Evolutionary conservation across 2,888 invertebrate species (phyloP), one percentile per base, ranked within the genome.

Genomic region (Phalangium opilio): DNA sequence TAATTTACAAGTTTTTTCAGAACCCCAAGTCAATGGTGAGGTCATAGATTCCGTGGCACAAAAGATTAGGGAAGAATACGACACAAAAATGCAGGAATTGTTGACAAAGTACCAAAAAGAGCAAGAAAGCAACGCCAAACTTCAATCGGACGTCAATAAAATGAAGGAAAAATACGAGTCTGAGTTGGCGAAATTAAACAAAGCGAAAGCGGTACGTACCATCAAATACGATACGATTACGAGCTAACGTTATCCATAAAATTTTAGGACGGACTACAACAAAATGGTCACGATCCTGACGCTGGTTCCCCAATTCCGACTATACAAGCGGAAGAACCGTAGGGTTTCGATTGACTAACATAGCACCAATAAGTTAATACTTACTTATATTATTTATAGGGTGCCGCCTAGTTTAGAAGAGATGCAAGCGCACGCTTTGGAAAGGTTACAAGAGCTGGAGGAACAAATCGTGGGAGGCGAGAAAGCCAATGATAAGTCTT

Each of bases 381-480:
- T n/a, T n/a, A n/a, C n/a, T n/a, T n/a, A n/a, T n/a, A n/a, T n/a
- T n/a, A n/a, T n/a, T 27, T 27, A 8, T 8, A 27, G 27, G 27
- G 27, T 27, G 8, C 27, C 27, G 27, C 27, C 27, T 27, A 27
- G 27, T 27, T 27, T 27, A 5, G 17, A 36, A 36, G n/a, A 51
- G 36, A 49, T 61, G 46, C 59, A 62, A 55, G 50, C 47, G 19
- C 69, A 71, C 59, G 70, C 70, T n/a, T 53, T 71, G 11, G 66
- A 68, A 55, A 67, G 70, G 70, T 67, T 74, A 55, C 71, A 78
- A 61, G 72, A 74, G 49, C 69, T 85, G 17, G 78, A 85, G 61
- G 74, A 77, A 40, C 75, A 77, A 45, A 75, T 86, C 70, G 81
- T 86, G 36, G 84, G 84, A 2, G 84, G 84, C 0, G 84, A 85